Evolutionary conservation across 2,113 vertebrate genomes (phyloP).

Genomic region (Stercorarius parasiticus): DNA sequence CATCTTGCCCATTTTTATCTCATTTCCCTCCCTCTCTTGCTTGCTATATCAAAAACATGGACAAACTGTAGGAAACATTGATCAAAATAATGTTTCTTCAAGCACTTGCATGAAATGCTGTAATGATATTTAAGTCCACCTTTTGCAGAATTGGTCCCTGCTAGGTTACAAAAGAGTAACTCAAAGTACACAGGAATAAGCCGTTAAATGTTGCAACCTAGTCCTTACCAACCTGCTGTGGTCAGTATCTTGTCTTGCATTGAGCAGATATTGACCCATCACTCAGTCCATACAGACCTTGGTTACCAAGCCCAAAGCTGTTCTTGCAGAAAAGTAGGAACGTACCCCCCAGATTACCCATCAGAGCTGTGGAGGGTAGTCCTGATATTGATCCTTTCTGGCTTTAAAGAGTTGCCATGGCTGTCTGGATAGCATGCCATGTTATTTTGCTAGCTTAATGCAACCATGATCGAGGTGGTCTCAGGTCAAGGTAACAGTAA

Average conservation of each 20-base stretch:
- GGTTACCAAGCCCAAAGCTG: neutral
- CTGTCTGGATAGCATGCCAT: neutral
- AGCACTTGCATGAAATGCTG: neutral
- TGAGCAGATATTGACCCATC: neutral
- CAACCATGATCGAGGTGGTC: neutral
- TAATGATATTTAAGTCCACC: neutral
- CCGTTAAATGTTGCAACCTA: neutral
- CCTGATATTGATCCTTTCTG: neutral
- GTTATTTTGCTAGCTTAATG: neutral
- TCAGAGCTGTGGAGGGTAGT: neutral
- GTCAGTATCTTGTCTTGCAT: neutral
- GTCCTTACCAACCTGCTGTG: neutral
- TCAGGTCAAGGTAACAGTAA: neutral
- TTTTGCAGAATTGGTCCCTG: neutral
- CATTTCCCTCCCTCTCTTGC: no score
- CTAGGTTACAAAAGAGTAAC: neutral
- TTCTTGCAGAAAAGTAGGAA: neutral
- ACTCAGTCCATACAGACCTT: neutral
- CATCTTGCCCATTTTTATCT: neutral
- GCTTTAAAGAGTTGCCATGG: neutral
- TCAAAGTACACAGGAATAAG: neutral
- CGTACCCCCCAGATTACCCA: neutral
- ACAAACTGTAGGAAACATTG: neutral
- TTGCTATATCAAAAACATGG: neutral
- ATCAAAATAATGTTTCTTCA: neutral